Conservation (phyloP, 2,113 vertebrate genomes). For the Amazona vittata region DNA sequence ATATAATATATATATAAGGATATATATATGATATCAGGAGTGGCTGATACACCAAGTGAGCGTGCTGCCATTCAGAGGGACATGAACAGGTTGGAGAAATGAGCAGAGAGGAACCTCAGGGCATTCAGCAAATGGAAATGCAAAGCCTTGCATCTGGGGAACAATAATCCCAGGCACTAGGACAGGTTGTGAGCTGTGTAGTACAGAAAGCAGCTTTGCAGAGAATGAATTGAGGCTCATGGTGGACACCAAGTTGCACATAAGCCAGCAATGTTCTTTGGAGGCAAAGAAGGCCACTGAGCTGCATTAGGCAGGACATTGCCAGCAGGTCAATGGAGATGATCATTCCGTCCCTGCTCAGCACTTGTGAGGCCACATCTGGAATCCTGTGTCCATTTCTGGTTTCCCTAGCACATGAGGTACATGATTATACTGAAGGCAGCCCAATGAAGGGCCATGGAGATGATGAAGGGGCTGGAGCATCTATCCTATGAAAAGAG, state of each 20-base stretch:
- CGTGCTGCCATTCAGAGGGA: neutral
- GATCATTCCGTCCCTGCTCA: neutral
- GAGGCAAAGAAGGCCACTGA: neutral
- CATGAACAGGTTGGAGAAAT: neutral
- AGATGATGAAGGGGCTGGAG: neutral
- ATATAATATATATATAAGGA: neutral
- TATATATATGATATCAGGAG: neutral
- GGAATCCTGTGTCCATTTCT: neutral
- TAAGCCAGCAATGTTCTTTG: neutral
- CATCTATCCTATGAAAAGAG: neutral
- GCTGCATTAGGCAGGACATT: neutral
- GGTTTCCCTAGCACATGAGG: neutral
- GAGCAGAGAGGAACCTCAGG: neutral
- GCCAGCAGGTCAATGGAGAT: neutral
- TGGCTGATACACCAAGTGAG: neutral
- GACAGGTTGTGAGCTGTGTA: neutral
- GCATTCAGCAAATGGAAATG: neutral
- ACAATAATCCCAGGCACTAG: neutral
- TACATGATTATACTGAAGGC: neutral
- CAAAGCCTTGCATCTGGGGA: neutral
- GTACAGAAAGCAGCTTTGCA: neutral
- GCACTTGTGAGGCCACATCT: neutral
- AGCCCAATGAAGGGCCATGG: fast-evolving
- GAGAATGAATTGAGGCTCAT: neutral
- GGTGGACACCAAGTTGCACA: neutral